A percentile compares a stretch with the other conserved stretches of the same genome.
Conservation (phyloP, 2,113 vertebrate species). For the Cariama cristata region DNA sequence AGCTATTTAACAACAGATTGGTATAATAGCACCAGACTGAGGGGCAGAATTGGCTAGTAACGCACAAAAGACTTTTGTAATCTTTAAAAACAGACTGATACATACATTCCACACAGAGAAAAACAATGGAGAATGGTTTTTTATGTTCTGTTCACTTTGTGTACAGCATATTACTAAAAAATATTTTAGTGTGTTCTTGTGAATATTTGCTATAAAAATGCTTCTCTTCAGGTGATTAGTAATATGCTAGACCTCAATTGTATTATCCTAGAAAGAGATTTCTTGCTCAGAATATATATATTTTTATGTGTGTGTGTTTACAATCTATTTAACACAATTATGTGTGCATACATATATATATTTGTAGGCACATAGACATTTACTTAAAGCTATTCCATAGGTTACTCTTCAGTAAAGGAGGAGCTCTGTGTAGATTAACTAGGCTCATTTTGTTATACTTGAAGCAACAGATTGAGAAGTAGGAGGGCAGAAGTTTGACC, state of each 20-base stretch:
- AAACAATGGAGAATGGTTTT: neutral
- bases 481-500: neutral
- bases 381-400: neutral
- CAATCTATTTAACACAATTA: neutral
- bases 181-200: neutral
- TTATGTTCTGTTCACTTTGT: neutral
- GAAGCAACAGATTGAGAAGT: neutral
- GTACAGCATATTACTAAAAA: neutral
- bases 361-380: neutral
- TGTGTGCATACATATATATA: rapidly evolving
- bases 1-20: neutral
- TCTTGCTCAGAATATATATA: neutral
- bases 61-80: neutral
- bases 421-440: neutral
- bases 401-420: neutral
- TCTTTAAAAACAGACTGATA: neutral
- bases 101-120: neutral
- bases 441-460: neutral
- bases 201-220: neutral
- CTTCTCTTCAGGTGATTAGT: neutral
- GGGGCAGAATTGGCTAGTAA: neutral
- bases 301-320: neutral
- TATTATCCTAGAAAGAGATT: neutral
- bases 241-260: neutral
- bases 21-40: neutral